Evolutionary conservation across 2,888 invertebrate genomes (phyloP), one percentile per base, ranked within the genome.

Genomic region (Ectemnius continuus): DNA sequence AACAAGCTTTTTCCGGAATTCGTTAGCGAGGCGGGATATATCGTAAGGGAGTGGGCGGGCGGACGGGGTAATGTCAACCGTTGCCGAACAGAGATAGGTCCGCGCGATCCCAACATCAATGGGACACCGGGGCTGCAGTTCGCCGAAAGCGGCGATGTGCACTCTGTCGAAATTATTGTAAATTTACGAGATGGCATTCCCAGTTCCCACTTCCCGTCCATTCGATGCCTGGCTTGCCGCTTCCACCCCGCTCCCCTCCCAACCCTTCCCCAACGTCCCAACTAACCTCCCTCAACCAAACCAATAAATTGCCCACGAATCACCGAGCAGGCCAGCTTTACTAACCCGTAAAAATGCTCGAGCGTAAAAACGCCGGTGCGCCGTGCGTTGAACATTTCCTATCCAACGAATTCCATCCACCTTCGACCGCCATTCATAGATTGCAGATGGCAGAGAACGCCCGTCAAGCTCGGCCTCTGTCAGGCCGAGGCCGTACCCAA

Each of bases 281-380:
- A 36, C 23, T 23, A 36, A 36, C 58, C 23, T 64, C 79, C 74
- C 64, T 70, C 79, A 79, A 80, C 79, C 83, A 84, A 83, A 84
- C 84, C 84, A 72, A 88, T 86, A 85, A 87, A 88, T 86, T 84
- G 78, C 80, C 80, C 80, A 74, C 84, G 83, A 85, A 85, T 84
- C 85, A 84, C 76, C 78, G 81, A 59, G 67, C 81, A 72, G 76
- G 74, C 70, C 76, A 64, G 79, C 80, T 83, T 83, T 82, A 83
- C 80, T 83, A 83, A 85, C 81, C 84, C 84, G 84, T 84, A 85
- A 85, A 84, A 85, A 85, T 78, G 78, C 68, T 74, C 73, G 23
- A 8, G 36, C 65, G 67, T 66, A 66, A 76, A 81, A 78, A 76
- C 67, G 76, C 70, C 61, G 23, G 23, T 23, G 23, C 8, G 36